Evolutionary conservation across 2,113 vertebrate genomes (phyloP), one percentile per base, ranked within the genome.

Genomic region (Ptilorrhoa leucosticta): DNA sequence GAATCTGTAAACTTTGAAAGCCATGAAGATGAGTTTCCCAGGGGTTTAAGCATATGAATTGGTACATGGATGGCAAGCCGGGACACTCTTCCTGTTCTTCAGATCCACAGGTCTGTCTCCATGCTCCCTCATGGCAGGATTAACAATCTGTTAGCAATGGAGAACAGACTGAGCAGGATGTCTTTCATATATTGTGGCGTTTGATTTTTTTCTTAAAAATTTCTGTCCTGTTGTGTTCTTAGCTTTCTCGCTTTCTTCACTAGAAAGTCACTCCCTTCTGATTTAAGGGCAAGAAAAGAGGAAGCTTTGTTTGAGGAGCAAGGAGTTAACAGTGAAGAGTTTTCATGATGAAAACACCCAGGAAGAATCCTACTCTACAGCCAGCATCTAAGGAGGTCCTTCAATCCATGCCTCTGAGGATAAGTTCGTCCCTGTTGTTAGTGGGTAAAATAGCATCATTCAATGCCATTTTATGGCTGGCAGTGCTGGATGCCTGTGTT

Each of bases 221-320:
- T 45, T 73, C 40, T 89, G 26, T 54, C 40, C 73, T 90, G 2
- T 96, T 80, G 44, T 78, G 22, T 88, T 72, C 57, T 86, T 79
- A 66, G 73, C 57, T 87, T 72, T 70, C 77, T 93, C 33, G 26
- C 54, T 94, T 92, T 53, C 57, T 54, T 72, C 15, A 22, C 31
- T 65, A 65, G 50, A 68, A 82, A 83, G 63, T 84, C 58, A 44
- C 22, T 95, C 22, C 33, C 20, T 90, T 96, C 66, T 83, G 56
- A 75, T 92, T 90, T 82, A 93, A 96, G 72, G 56, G 19, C 44
- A 58, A 66, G 64, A 81, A 57, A 35, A 94, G 37, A 92, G 30
- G 45, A 72, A 75, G 17, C 54, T 94, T 91, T 81, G 42, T 95
- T 85, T 51, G 58, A 84, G 21, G 45, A 54, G 13, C 44, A 31